Base-by-base conservation (phyloP, 2,797 vertebrate species). In the Atherinosoma microstoma region DNA sequence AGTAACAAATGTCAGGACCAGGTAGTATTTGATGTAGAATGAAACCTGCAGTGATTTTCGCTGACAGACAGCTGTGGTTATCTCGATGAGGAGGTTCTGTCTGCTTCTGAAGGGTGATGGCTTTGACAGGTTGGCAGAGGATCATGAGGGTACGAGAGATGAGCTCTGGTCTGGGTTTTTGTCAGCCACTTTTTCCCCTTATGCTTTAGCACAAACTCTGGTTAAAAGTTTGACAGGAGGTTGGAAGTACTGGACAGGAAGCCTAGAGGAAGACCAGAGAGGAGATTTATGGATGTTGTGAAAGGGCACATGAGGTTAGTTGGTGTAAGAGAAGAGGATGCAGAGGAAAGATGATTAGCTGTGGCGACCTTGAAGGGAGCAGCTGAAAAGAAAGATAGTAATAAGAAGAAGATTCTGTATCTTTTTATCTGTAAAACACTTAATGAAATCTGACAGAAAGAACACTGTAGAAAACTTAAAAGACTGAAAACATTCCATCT, bases 51-150 rank as follows among this genome's bases (percentile, higher is more conserved):
- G 83, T 73, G 42, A 42, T 63, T 45, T 4, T 0, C 1, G 0
- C 61, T 81, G 84, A 81, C 73, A 49, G 76, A 54, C 79, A 22
- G 67, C 69, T 73, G 73, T 63, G 73, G 67, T 84, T 66, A 71
- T 82, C 64, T 59, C 60, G 76, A 71, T 68, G 70, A 78, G 68
- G 76, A 79, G 68, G 34, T 34, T 66, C 78, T 78, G 59, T 81
- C 80, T 70, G 71, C 3, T 20, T 47, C 64, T 76, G 59, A 79
- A n/a, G 69, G 51, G 53, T 70, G 76, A 83, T 12, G n/a, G 61
- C 77, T 74, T 80, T 82, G 86, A 70, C 81, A 87, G 72, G 57
- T 62, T 32, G 68, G 63, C 66, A 78, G 56, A 65, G 32, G 69
- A 79, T 72, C 10, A 67, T 30, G 72, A 67, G 56, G 10, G 63